Conservation (phyloP, 2,113 vertebrate genomes). For the Pachycephala philippinensis region DNA sequence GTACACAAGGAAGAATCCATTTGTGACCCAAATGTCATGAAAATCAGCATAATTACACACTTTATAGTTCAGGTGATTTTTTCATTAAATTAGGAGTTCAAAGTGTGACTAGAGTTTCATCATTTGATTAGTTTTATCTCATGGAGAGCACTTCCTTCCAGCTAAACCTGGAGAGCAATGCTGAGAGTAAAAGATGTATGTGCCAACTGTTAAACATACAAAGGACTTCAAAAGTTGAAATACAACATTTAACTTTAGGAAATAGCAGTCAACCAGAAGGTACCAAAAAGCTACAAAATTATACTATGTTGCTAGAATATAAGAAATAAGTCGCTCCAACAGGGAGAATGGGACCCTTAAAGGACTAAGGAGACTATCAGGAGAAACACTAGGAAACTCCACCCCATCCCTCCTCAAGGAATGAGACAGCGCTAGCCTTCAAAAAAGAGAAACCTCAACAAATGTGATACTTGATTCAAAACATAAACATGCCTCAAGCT, state of each 20-base stretch:
- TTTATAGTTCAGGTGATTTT: constrained; percentile 59
- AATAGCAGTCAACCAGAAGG: neutral
- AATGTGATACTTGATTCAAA: neutral
- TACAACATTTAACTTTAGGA: neutral
- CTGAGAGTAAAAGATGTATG: neutral
- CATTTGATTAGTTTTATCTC: constrained; percentile 52
- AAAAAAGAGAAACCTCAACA: neutral
- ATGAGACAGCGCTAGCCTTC: neutral
- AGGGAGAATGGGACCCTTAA: neutral
- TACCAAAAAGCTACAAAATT: neutral
- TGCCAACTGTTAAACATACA: neutral
- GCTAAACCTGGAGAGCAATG: neutral
- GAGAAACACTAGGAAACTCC: neutral
- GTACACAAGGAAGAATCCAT: constrained; percentile 72
- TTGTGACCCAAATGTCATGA: constrained; percentile 69
- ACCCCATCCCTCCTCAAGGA: neutral
- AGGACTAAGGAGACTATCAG: neutral
- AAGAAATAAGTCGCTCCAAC: neutral
- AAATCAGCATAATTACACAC: constrained; percentile 76
- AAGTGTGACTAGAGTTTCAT: constrained; percentile 2
- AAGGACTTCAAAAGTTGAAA: neutral
- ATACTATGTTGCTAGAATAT: neutral
- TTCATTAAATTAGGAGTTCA: constrained; percentile 68
- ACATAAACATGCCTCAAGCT: neutral
- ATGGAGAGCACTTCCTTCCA: constrained; percentile 29